Evolutionary conservation across 1,140 invertebrate genomes (phyloP).

Genomic region (Drosophila orosa): DNA sequence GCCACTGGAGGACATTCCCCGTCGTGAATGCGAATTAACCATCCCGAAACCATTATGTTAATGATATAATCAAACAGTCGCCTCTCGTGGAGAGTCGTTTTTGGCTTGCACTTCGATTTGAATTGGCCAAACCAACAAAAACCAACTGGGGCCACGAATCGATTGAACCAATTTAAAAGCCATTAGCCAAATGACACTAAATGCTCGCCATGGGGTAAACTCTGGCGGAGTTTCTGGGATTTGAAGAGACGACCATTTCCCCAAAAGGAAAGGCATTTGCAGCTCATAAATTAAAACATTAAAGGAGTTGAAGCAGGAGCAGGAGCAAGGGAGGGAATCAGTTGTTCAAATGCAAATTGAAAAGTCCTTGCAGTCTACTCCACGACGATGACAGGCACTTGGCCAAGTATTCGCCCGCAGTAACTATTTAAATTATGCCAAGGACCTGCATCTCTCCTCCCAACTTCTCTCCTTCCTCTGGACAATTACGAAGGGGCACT

Average conservation of each 20-base stretch:
- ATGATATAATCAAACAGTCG: conserved; percentile 45
- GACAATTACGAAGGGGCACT: conserved; percentile 54
- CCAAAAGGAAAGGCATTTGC: conserved; percentile 26
- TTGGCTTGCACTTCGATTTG: conserved; percentile 17
- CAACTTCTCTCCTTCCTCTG: conserved; percentile 8
- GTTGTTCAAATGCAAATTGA: conserved; percentile 65
- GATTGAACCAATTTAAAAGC: conserved; percentile 67
- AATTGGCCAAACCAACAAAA: conserved; percentile 24
- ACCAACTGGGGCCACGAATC: conserved; percentile 11
- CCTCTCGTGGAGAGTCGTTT: conserved; percentile 17
- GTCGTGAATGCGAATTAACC: neutral
- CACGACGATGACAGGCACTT: conserved; percentile 66
- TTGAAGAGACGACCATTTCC: conserved; percentile 23
- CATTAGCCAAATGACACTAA: conserved; percentile 78
- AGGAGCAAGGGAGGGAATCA: neutral
- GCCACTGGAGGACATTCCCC: neutral
- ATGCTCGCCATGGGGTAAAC: conserved; percentile 57
- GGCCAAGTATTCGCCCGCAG: conserved; percentile 73
- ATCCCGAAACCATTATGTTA: conserved; percentile 26
- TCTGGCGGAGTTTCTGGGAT: conserved; percentile 11
- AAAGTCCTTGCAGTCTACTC: conserved; percentile 27
- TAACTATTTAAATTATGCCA: conserved; percentile 77
- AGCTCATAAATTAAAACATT: conserved; percentile 79
- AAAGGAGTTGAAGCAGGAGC: conserved; percentile 20
- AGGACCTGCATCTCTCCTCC: conserved; percentile 29